phyloP scores from a whole-genome alignment of 2,113 vertebrate species.

The Ctenodactylus gundi region DNA sequence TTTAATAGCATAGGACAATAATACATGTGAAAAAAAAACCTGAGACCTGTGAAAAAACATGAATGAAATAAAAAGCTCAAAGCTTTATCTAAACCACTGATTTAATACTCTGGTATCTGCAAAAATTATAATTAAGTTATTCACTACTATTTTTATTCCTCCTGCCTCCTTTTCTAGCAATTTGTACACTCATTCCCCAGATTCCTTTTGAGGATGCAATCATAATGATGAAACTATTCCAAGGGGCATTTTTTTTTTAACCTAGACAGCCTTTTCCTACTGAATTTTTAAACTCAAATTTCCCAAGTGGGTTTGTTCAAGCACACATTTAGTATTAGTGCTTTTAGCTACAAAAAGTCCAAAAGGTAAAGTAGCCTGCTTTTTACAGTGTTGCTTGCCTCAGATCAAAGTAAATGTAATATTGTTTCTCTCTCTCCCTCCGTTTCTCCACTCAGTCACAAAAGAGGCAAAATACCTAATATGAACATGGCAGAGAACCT shows the following conservation, averaged over 20 bases:
- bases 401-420: constrained; percentile 4
- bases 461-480: no score
- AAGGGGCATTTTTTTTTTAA: constrained; percentile 53
- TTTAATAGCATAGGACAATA: constrained; percentile 24
- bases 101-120: constrained; percentile 12
- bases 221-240: constrained; percentile 21
- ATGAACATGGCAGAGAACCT: no score
- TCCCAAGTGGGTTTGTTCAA: constrained; percentile 51
- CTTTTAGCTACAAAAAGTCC: constrained; percentile 45
- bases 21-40: constrained; percentile 14
- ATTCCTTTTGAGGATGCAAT: constrained; percentile 41
- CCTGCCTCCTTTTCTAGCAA: constrained; percentile 25
- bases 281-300: constrained; percentile 53
- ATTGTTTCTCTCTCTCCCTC: background rate
- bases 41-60: constrained; percentile 36
- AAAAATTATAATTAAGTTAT: constrained; percentile 41
- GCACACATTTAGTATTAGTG: background rate
- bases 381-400: background rate
- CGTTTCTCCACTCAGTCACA: background rate
- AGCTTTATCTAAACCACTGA: constrained; percentile 12
- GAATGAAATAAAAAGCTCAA: constrained; percentile 32
- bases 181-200: background rate
- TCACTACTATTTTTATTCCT: constrained; percentile 1
- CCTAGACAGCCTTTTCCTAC: background rate
- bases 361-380: constrained; percentile 21